Conservation (phyloP, 1,140 invertebrate genomes). For the Copidosoma floridanum region DNA sequence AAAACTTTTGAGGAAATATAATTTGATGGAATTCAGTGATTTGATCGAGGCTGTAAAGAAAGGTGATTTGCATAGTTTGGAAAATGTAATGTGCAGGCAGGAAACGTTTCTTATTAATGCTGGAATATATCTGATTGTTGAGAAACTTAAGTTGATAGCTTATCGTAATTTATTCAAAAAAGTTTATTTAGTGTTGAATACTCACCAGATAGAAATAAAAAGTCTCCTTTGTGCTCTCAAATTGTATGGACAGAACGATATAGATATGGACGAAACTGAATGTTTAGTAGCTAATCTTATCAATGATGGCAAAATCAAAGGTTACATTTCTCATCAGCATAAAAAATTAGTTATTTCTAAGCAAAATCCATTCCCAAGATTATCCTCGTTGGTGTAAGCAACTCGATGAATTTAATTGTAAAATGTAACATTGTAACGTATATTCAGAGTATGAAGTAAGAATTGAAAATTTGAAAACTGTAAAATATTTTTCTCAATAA, state of each 20-base stretch:
- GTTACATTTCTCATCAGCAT: slow-evolving; percentile 96
- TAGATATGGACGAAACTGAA: slow-evolving; percentile 90
- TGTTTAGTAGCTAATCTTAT: slow-evolving; percentile 97
- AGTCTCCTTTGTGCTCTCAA: slow-evolving; percentile 79
- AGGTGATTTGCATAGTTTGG: slow-evolving; percentile 84
- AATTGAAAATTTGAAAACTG: no score
- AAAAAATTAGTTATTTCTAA: slow-evolving; percentile 97
- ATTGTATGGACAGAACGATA: slow-evolving; percentile 77
- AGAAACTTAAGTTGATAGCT: slow-evolving; percentile 92
- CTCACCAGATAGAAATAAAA: slow-evolving; percentile 87
- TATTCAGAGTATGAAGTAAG: no score
- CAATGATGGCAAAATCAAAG: slow-evolving; percentile 91
- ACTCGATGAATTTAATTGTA: no score
- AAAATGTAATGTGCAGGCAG: slow-evolving; percentile 80
- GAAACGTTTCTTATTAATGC: slow-evolving; percentile 92
- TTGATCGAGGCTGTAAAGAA: slow-evolving; percentile 83
- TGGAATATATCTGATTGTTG: slow-evolving; percentile 95
- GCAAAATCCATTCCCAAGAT: slow-evolving; percentile 88
- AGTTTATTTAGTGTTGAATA: slow-evolving; percentile 84
- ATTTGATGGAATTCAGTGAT: slow-evolving; percentile 87
- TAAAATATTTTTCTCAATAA: no score
- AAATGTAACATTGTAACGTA: no score
- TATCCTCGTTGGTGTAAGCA: slow-evolving; percentile 54
- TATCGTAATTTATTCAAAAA: slow-evolving; percentile 97
- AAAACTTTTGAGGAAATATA: slow-evolving; percentile 81